Conservation (phyloP, 2,888 invertebrate genomes). For the Erebia palarica region DNA sequence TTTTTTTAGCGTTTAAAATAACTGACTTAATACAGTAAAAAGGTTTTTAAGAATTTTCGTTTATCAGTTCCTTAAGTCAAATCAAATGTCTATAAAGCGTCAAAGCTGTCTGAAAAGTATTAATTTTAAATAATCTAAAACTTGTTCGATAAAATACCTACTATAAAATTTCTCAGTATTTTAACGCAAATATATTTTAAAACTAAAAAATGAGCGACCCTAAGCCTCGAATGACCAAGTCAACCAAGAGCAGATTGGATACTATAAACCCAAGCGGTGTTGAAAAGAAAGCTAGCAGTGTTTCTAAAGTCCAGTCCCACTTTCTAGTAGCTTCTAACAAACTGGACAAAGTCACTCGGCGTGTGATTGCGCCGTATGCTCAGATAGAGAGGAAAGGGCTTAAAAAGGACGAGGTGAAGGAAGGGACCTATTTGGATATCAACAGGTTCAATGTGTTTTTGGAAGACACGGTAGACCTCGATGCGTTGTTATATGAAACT, state of each 20-base stretch:
- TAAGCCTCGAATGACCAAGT: conserved; percentile 52
- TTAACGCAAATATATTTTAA: neutral
- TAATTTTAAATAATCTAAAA: no score
- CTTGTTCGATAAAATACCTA: no score
- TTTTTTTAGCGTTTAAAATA: no score
- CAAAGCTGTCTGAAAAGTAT: no score
- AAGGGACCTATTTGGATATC: conserved; percentile 67
- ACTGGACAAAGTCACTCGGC: conserved; percentile 77
- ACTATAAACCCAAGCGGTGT: conserved; percentile 44
- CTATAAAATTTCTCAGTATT: no score
- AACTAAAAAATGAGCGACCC: conserved; percentile 51
- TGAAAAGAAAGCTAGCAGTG: conserved; percentile 26
- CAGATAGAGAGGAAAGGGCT: conserved; percentile 71
- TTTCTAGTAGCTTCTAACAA: conserved; percentile 72
- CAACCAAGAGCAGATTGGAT: conserved; percentile 56
- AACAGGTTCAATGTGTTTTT: conserved; percentile 76
- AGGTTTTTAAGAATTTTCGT: no score
- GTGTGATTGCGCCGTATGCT: conserved; percentile 84
- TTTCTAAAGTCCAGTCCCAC: conserved; percentile 63
- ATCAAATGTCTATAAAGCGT: no score
- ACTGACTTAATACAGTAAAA: no score
- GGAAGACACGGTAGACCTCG: conserved; percentile 81
- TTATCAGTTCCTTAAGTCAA: no score
- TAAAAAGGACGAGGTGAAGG: conserved; percentile 62
- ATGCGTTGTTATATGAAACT: conserved; percentile 81